Conservation (phyloP, 2,888 invertebrate genomes). For the Cacoxenus indagator region DNA sequence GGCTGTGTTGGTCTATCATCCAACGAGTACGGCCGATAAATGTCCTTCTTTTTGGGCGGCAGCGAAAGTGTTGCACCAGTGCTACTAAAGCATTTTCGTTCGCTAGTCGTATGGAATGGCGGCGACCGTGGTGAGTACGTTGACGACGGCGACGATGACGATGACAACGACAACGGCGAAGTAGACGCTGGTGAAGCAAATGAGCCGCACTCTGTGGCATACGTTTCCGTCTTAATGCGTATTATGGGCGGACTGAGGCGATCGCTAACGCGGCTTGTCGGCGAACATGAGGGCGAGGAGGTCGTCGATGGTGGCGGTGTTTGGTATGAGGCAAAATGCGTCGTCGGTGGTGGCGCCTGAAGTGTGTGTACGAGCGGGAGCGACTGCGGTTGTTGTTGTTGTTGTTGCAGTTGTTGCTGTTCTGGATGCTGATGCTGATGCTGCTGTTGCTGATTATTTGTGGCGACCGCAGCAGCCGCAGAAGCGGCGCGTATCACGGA, state of each 20-base stretch:
- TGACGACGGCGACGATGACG: too few relatives aligned
- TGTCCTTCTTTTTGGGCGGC: constrained; percentile 92
- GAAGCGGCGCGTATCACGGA: constrained; percentile 71
- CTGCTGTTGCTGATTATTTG: constrained; percentile 34
- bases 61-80: constrained; percentile 86
- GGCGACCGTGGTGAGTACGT: constrained; percentile 19
- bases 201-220: constrained; percentile 24
- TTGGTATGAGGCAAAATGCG: constrained; percentile 65
- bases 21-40: constrained; percentile 89
- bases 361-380: constrained; percentile 22
- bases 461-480: constrained; percentile 47
- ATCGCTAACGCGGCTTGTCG: constrained; percentile 52
- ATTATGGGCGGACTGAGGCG: constrained; percentile 66
- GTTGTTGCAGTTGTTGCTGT: background rate
- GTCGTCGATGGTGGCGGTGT: constrained; percentile 70
- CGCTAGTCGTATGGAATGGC: constrained; percentile 74
- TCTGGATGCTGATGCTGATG: constrained; percentile 54
- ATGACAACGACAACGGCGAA: too few relatives aligned
- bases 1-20: constrained; percentile 74
- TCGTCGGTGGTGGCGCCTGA: constrained; percentile 25
- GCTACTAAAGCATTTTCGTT: constrained; percentile 88
- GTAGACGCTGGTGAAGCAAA: constrained; percentile 15
- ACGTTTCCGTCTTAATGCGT: constrained; percentile 65
- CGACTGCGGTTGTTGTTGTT: too few relatives aligned
- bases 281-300: constrained; percentile 69